Percentiles rank a stretch among this genome's conserved stretches.
Evolutionary conservation across 2,888 invertebrate genomes (phyloP).

Genomic region (Pollenia angustigena): DNA sequence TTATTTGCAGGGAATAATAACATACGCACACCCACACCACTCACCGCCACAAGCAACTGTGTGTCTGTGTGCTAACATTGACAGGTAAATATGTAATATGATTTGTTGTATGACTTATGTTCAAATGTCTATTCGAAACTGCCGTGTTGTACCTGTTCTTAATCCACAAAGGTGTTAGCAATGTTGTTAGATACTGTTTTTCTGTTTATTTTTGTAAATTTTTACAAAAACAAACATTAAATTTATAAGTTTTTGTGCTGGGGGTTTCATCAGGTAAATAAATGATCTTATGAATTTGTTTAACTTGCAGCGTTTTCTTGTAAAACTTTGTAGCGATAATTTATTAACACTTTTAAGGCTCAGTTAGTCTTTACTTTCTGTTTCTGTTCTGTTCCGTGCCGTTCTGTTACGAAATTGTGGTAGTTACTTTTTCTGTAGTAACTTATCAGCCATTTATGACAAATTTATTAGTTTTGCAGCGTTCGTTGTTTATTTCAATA

Average conservation of each 20-base stretch:
- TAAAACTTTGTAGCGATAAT: not conserved
- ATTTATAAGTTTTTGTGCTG: conserved; percentile 9
- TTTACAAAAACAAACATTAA: conserved; percentile 14
- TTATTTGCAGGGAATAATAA: too few species aligned
- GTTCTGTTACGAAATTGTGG: too few species aligned
- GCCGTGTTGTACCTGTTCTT: too few species aligned
- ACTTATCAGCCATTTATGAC: too few species aligned
- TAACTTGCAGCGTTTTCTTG: not conserved
- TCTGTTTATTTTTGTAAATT: conserved; percentile 7
- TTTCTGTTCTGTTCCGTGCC: too few species aligned
- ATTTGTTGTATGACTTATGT: too few species aligned
- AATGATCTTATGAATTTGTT: conserved; percentile 8
- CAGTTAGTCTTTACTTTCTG: too few species aligned
- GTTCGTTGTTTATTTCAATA: too few species aligned
- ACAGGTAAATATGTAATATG: not conserved
- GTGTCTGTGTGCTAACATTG: not conserved
- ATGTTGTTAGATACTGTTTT: conserved; percentile 13
- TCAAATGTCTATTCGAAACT: too few species aligned
- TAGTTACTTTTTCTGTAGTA: too few species aligned
- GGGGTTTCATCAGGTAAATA: conserved; percentile 17
- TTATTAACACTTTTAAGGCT: not conserved
- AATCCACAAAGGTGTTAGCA: not conserved
- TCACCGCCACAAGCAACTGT: not conserved
- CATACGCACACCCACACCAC: not conserved
- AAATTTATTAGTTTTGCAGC: too few species aligned